phyloP scores from a whole-genome alignment of 2,797 vertebrate species.

The Chrosomus eos region DNA sequence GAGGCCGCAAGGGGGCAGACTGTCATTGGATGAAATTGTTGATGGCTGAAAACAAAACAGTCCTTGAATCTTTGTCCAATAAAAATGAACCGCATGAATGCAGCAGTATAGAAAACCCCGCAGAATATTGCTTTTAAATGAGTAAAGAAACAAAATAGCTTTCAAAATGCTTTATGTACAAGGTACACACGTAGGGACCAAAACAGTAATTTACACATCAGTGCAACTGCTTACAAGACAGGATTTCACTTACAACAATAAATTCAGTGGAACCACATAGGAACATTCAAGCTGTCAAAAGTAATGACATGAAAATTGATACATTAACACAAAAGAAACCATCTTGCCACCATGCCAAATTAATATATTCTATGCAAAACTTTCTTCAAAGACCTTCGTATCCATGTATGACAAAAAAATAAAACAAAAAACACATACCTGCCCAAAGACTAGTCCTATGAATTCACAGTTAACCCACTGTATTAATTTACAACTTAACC shows the following conservation, averaged over 20 bases:
- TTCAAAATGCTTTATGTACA: conserved; percentile 87
- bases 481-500: conserved; percentile 28
- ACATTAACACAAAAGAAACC: conserved; percentile 68
- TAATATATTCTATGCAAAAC: conserved; percentile 48
- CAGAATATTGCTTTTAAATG: conserved; percentile 30
- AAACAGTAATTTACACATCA: conserved; percentile 80
- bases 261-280: conserved; percentile 71
- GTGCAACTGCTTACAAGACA: conserved; percentile 79
- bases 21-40: not conserved
- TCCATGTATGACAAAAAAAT: not conserved
- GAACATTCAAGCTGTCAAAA: conserved; percentile 77
- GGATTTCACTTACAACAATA: conserved; percentile 77
- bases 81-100: not conserved
- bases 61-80: not conserved
- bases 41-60: not conserved
- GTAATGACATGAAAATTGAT: conserved; percentile 70
- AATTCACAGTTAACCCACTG: conserved; percentile 10
- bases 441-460: conserved; percentile 15
- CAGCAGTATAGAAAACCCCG: not conserved
- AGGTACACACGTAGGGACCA: conserved; percentile 76
- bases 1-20: conserved; percentile 17
- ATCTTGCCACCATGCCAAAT: conserved; percentile 72
- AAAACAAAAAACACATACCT: not conserved
- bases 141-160: conserved; percentile 46
- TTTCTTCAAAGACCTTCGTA: conserved; percentile 36